These are phyloP conservation scores for Pocillopora damicornis DNA, from an alignment of 64 coral and sea anemone genomes.

Conservation along the genomic window DNA sequence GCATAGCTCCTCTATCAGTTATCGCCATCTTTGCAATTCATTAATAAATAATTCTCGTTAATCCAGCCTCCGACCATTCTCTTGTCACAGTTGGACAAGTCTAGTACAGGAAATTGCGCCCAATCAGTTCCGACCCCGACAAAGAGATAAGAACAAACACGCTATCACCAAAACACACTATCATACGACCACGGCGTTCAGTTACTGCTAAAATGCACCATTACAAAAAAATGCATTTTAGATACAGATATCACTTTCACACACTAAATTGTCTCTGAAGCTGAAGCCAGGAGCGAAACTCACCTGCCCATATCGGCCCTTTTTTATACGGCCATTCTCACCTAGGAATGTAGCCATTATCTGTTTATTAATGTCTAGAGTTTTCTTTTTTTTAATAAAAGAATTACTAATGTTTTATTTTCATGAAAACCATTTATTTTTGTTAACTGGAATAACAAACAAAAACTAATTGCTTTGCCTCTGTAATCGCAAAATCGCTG, in stretches of 20 bases:
- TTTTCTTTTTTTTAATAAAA: background rate
- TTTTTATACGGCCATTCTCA: background rate
- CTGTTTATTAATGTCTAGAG: background rate
- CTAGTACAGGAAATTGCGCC: conserved; percentile 42
- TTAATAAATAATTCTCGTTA: background rate
- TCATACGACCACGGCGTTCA: background rate
- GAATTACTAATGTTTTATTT: background rate
- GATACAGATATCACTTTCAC: background rate
- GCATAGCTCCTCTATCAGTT: conserved; percentile 5
- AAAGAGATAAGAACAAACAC: conserved; percentile 19
- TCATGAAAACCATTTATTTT: background rate
- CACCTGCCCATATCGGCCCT: background rate
- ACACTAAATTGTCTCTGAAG: background rate
- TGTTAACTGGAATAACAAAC: background rate
- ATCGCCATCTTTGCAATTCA: conserved; percentile 12
- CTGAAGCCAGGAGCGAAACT: background rate
- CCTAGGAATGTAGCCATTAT: background rate
- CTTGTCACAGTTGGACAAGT: background rate
- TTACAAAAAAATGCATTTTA: background rate
- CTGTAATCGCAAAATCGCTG: background rate
- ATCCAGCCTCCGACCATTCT: conserved; percentile 12
- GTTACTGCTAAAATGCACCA: background rate
- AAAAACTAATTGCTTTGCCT: background rate
- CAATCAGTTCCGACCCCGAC: background rate
- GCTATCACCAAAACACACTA: background rate